Percentiles rank a stretch among this genome's conserved stretches.
phyloP scores from a whole-genome alignment of 2,888 invertebrate genomes.

The Melipona beecheii region DNA sequence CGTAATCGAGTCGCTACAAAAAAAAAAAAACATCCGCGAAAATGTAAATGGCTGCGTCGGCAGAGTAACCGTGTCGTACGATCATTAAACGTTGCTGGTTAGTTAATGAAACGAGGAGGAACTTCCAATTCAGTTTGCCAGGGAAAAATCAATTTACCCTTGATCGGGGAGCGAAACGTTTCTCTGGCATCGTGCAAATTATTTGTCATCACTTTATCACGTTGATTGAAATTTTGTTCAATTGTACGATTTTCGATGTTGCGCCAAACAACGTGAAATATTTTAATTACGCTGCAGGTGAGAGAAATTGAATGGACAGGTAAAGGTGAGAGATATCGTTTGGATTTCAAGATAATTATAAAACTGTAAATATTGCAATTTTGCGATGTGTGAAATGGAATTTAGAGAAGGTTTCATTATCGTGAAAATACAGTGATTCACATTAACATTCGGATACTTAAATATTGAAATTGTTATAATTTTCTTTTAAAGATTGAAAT shows the following conservation, averaged over 20 bases:
- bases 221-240: neutral
- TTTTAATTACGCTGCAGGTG: no score
- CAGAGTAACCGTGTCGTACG: neutral
- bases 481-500: no score
- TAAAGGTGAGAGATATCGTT: no score
- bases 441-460: no score
- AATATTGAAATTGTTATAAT: no score
- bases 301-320: no score
- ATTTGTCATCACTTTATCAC: neutral
- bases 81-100: neutral
- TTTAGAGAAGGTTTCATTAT: no score
- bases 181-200: neutral
- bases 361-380: no score
- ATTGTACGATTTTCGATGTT: neutral
- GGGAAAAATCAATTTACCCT: neutral
- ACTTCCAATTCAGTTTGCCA: neutral
- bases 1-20: constrained; percentile 29
- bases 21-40: constrained; percentile 40
- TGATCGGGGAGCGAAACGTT: neutral
- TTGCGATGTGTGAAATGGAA: no score
- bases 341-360: no score
- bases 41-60: constrained; percentile 8
- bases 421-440: no score
- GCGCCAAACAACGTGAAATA: no score
- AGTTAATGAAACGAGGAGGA: neutral